Base-by-base conservation (phyloP, 2,797 vertebrate genomes). In the Cyprinodon diabolis region DNA sequence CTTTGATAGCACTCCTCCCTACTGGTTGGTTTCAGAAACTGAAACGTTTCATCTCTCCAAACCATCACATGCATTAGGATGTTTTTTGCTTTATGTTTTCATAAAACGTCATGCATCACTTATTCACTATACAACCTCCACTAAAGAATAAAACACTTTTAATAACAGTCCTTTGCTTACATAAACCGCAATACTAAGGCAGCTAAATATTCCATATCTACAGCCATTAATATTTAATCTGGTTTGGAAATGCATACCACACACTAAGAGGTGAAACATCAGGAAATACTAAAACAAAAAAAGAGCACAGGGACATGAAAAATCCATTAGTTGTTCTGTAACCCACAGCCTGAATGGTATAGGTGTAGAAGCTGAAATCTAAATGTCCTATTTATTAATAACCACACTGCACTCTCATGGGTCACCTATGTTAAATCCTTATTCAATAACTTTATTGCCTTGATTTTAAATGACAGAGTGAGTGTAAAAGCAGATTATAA, bases 351-450 rank as follows among this genome's bases (percentile, higher is more conserved):
- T 71, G 62, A 54, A 76, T 54, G 45, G 43, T 49, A 57, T 68
- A 25, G 63, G 77, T 76, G 74, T 76, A 79, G 79, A 30, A 74
- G 62, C 69, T 83, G 55, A 73, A 74, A 80, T 77, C 86, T 66
- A 78, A 78, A 90, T 79, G 80, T 82, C 79, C 82, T 80, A 81
- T 87, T 78, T 72, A 89, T 83, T 73, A 87, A 86, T 87, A 82
- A 89, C 86, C 68, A 83, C 6, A 77, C 79, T 75, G 79, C 78
- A 85, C 77, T 76, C 68, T 77, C n/a, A 60, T 56, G 67, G 78
- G 52, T 69, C 78, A 80, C 68, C 69, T 47, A 67, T 60, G 37
- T 68, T 25, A 71, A 75, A 84, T 66, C 23, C 43, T 71, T 49
- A 48, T n/a, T 52, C 56, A 68, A 35, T 11, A 35, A 30, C 3